Evolutionary conservation across 2,888 invertebrate species (phyloP), one percentile per base, ranked within the genome.

Genomic region (Trissolcus brochymenae): DNA sequence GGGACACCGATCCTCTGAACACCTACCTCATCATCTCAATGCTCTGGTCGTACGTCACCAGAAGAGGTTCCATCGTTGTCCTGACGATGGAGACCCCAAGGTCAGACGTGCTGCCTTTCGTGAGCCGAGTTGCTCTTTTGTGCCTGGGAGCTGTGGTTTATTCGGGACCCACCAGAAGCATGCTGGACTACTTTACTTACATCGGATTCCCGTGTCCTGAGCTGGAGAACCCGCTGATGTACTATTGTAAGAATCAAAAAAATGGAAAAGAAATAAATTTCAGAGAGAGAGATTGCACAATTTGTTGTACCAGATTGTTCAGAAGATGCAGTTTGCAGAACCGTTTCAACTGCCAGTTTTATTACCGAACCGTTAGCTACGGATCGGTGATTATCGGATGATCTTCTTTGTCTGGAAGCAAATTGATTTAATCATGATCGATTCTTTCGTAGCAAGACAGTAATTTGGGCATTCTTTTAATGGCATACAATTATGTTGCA

Each of bases 171-270:
- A 98, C 98, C 0, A 92, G 96, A 62, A 94, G 96, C 82, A 95
- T 99, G 92, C 91, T 98, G 75, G 96, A 96, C 86, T 98, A 99
- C 89, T 99, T 98, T 89, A 95, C 96, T 67, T 94, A 94, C 79
- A 96, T 98, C 81, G 98, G 98, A 1, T 98, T 98, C 87, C 98
- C 98, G 0, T 99, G 98, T 89, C 98, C 98, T 0, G 96, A 97
- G 86, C 90, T 98, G 57, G 98, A 98, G 87, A 99, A 99, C 89
- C 98, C 98, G 0, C 91, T 98, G n/a, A 98, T 98, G 95, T 98
- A 98, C 89, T 99, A 98, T 87, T 91, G 97, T 97, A 90, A 93
- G 95, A 54, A 40, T 53, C 55, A 14, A 14, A 60, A 25, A 13
- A n/a, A 1, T 11, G 6, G 4, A 46, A n/a, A 16, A 46, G 4